phyloP scores from a whole-genome alignment of 2,888 invertebrate genomes.

The Eucera pruinosa region DNA sequence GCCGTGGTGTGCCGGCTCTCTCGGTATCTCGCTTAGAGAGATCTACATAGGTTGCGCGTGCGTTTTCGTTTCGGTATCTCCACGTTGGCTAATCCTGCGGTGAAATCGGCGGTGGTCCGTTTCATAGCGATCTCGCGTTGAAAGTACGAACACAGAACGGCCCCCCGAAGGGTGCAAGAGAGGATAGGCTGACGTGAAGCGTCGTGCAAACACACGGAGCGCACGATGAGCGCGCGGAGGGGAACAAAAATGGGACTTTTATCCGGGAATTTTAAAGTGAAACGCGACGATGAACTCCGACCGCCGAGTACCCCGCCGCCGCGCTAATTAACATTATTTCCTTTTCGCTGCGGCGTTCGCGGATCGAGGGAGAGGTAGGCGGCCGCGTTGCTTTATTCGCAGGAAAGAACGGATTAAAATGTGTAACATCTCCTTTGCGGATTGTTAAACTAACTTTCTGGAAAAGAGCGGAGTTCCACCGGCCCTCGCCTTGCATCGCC shows the following conservation, averaged over 20 bases:
- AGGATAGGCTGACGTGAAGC: conserved; percentile 32
- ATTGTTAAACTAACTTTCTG: conserved; percentile 13
- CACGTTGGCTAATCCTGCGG: conserved; percentile 25
- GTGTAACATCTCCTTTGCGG: conserved; percentile 15
- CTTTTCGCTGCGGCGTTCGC: conserved; percentile 25
- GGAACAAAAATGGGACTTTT: conserved; percentile 35
- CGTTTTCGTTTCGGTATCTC: no score
- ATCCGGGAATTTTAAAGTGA: conserved; percentile 39
- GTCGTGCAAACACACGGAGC: conserved; percentile 50
- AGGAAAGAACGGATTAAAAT: conserved; percentile 3
- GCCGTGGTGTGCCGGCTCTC: no score
- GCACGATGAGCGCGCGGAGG: conserved; percentile 12
- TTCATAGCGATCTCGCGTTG: conserved; percentile 20
- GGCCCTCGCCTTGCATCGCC: no score
- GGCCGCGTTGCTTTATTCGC: conserved; percentile 1
- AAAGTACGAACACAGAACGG: conserved; percentile 14
- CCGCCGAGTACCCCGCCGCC: conserved; percentile 27
- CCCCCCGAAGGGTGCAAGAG: not conserved
- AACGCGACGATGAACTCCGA: conserved; percentile 37
- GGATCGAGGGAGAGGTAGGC: not conserved
- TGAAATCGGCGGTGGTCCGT: conserved; percentile 28
- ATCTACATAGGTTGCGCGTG: no score
- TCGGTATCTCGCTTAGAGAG: conserved; percentile 1
- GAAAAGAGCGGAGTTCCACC: conserved; percentile 3
- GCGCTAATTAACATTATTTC: conserved; percentile 61